Percentiles rank a stretch among this genome's conserved stretches.
Conservation (phyloP, 2,888 invertebrate species). For the Pristionchus exspectatus region DNA sequence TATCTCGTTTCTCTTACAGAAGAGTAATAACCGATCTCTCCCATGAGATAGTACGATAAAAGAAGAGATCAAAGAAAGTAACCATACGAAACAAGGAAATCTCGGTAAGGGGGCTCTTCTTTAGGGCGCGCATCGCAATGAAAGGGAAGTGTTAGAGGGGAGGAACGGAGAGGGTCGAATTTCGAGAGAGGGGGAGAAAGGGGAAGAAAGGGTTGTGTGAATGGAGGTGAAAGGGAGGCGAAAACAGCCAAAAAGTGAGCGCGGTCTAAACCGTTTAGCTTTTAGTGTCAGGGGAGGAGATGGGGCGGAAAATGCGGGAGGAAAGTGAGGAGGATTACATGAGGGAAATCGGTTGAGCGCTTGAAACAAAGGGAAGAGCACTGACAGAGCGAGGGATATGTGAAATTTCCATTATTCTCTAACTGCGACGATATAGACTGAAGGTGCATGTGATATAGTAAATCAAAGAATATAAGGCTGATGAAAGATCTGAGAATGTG, state of each 20-base stretch:
- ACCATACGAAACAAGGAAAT: no score
- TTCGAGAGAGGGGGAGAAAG: neutral
- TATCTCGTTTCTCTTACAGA: neutral
- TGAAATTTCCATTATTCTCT: no score
- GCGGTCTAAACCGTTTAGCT: slow-evolving; percentile 24
- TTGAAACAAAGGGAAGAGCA: neutral
- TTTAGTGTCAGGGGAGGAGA: neutral
- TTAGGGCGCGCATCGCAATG: neutral
- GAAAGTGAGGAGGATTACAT: slow-evolving; percentile 12
- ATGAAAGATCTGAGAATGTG: no score
- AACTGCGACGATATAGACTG: no score
- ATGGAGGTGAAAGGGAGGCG: neutral
- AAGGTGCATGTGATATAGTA: no score
- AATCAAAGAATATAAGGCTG: no score
- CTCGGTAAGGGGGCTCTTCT: no score
- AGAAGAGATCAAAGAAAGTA: neutral
- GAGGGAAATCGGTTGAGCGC: neutral
- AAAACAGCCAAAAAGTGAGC: slow-evolving; percentile 20
- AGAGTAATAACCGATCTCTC: no score
- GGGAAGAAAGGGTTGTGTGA: slow-evolving; percentile 4
- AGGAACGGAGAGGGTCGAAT: slow-evolving; percentile 33
- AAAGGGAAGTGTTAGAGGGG: neutral
- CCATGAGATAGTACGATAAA: neutral
- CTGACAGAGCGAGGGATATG: no score
- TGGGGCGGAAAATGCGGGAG: neutral